Evolutionary conservation across 2,797 vertebrate species (phyloP).

Genomic region (Passerculus sandwichensis): DNA sequence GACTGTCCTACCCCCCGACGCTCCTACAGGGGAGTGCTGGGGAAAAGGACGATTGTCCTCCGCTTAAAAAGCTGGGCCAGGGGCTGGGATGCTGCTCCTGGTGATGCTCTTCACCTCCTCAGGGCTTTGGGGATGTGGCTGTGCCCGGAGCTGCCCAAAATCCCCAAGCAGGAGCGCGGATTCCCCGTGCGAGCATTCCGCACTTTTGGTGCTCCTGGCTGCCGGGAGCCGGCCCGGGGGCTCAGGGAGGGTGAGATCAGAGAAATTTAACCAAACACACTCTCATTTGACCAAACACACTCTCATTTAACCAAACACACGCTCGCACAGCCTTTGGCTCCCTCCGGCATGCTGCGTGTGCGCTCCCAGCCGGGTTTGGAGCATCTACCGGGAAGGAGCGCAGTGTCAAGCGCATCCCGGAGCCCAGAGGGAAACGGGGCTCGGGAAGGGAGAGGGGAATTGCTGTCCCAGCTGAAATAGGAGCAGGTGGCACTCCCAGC

Average conservation of each 20-base stretch:
- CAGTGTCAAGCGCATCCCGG: rapidly evolving
- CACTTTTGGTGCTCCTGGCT: rapidly evolving
- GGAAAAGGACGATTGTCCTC: rapidly evolving
- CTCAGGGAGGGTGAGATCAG: rapidly evolving
- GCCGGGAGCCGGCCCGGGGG: rapidly evolving
- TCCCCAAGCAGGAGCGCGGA: rapidly evolving
- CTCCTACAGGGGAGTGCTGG: background rate
- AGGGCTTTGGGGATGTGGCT: rapidly evolving
- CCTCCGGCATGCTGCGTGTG: rapidly evolving
- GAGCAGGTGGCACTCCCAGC: background rate
- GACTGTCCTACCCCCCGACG: too few relatives aligned
- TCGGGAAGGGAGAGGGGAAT: background rate
- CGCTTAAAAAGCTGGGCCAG: rapidly evolving
- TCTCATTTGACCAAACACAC: background rate
- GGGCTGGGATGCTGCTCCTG: background rate
- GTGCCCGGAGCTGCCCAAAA: background rate
- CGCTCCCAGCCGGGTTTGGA: rapidly evolving
- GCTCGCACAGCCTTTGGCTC: rapidly evolving
- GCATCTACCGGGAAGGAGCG: background rate
- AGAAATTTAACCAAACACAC: too few relatives aligned
- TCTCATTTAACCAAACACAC: background rate
- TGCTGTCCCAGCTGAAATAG: background rate
- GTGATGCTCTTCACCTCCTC: background rate
- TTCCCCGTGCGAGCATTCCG: background rate
- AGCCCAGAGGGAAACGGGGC: rapidly evolving